Conservation (phyloP, 2,797 vertebrate genomes). For the Enteromius afrohamiltoni region DNA sequence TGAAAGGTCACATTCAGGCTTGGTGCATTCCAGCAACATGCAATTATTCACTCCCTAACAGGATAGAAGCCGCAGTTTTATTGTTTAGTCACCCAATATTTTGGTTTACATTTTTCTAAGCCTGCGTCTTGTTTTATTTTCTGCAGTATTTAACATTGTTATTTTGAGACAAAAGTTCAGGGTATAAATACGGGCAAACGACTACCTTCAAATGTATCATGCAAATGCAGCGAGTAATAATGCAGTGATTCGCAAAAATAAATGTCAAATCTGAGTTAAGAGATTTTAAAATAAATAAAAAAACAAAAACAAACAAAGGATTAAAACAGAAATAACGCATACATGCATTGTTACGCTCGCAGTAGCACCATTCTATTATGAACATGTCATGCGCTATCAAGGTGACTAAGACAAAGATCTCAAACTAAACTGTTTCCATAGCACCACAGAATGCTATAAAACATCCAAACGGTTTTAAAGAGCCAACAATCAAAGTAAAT, state of each 20-base stretch:
- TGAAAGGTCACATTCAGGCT: slow-evolving; percentile 70
- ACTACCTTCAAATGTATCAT: slow-evolving; percentile 42
- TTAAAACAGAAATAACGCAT: background rate
- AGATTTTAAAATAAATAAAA: background rate
- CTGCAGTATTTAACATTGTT: slow-evolving; percentile 22
- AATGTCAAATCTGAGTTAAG: background rate
- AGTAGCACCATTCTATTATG: background rate
- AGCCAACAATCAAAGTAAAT: slow-evolving; percentile 24
- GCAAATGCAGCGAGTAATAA: slow-evolving; percentile 6
- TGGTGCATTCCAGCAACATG: slow-evolving; percentile 53
- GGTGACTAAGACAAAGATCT: slow-evolving; percentile 15
- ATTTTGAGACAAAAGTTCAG: slow-evolving; percentile 48
- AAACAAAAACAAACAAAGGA: background rate
- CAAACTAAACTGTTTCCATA: slow-evolving; percentile 9
- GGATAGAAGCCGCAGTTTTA: slow-evolving; percentile 62
- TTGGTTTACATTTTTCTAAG: slow-evolving; percentile 36
- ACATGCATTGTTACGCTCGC: background rate
- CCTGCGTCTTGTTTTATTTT: background rate
- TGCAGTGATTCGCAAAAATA: slow-evolving; percentile 4
- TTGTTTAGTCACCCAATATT: slow-evolving; percentile 51
- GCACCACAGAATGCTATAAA: slow-evolving; percentile 8
- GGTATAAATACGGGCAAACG: slow-evolving; percentile 31
- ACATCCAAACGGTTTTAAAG: slow-evolving; percentile 13
- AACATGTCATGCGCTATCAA: background rate
- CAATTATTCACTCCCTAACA: slow-evolving; percentile 64